Evolutionary conservation across 2,113 vertebrate genomes (phyloP), one percentile per base, ranked within the genome.

Genomic region (Myotis lucifugus): DNA sequence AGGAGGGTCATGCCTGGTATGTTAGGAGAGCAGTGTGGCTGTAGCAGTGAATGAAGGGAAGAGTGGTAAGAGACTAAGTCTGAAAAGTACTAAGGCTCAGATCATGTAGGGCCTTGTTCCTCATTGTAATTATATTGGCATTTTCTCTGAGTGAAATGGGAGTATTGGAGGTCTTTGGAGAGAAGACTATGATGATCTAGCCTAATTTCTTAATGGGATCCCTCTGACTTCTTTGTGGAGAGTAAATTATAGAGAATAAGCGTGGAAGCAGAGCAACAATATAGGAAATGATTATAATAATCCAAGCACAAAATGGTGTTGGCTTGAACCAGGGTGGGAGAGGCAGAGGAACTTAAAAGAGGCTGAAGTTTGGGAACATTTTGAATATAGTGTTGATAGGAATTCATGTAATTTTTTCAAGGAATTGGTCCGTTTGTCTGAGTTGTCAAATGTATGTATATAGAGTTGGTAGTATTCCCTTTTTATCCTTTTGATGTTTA

Each of bases 111-210:
- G 9, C 56, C 21, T n/a, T 23, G 15, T 85, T 34, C 1, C 3
- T 77, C 3, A 18, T 67, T 92, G 12, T 54, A 46, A 83, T 93
- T n/a, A 86, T 8, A 77, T 93, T 64, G 29, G 10, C 18, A 27
- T 90, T n/a, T 91, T 50, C n/a, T 84, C 34, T 50, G 21, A 91
- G 78, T 79, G 21, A 90, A 83, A 52, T 74, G n/a, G 59, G 40
- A 70, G 34, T 54, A 66, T n/a, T 79, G 7, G 5, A 15, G 13
- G 56, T 4, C 8, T 81, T 94, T 88, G 34, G 46, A n/a, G 14
- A 46, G 42, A 85, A 34, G 12, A 32, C 11, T 78, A 7, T 92
- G 74, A 83, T 69, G 23, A 66, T 32, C 54, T 93, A 32, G 29
- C 6, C 25, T 70, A 70, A 70, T 70, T 37, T 76, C 21, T 77